These are phyloP conservation scores for Bathybates hornii DNA, from an alignment of 2,113 vertebrate species.

Conservation along the genomic window DNA sequence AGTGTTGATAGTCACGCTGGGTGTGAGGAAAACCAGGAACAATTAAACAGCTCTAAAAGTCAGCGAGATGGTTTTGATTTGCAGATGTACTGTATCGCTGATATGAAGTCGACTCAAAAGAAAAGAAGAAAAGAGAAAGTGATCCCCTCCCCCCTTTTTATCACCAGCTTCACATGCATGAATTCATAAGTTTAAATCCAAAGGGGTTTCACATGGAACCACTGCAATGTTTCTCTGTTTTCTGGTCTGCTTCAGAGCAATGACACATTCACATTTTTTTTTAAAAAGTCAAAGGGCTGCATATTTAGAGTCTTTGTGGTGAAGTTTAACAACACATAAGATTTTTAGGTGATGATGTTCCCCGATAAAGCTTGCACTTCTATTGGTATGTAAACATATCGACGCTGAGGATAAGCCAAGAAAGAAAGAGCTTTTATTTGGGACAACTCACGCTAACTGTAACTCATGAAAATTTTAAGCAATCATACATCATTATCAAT, in stretches of 20 bases:
- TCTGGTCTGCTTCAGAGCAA: background rate
- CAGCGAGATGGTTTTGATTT: background rate
- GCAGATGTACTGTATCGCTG: background rate
- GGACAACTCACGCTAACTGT: background rate
- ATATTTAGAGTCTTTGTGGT: background rate
- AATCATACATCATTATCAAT: background rate
- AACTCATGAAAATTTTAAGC: background rate
- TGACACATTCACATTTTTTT: background rate
- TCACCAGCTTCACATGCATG: background rate
- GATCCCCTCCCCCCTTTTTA: background rate
- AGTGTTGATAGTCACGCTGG: slow-evolving; percentile 20
- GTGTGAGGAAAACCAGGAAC: slow-evolving; percentile 37
- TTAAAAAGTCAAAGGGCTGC: background rate
- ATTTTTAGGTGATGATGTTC: background rate
- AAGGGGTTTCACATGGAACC: background rate
- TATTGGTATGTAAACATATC: background rate
- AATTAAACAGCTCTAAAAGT: background rate
- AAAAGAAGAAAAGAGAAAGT: background rate
- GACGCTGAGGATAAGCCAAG: background rate
- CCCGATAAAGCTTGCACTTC: background rate
- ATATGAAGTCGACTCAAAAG: background rate
- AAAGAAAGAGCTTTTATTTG: background rate
- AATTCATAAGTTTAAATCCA: background rate
- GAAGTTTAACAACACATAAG: background rate
- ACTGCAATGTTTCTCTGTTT: background rate